Evolutionary conservation across 2,888 invertebrate genomes (phyloP), one percentile per base, ranked within the genome.

Genomic region (Germaria angustata): DNA sequence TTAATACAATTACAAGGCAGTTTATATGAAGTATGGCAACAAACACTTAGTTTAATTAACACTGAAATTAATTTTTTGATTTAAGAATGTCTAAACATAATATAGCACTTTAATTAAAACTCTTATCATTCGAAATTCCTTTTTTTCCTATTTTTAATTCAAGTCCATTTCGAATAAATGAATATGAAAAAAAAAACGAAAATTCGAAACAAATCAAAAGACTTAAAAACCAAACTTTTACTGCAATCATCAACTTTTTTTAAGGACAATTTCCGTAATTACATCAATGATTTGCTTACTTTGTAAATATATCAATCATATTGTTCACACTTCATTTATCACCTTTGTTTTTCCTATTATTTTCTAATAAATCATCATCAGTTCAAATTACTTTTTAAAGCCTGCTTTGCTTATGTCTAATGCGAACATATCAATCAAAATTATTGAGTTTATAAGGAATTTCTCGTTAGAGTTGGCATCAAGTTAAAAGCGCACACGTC

Each of bases 351-450:
- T 59, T 61, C 66, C 34, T 73, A 53, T 68, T 63, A 51, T 53
- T 76, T 80, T 65, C 39, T 63, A 81, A 81, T 81, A 76, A 81
- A 76, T 81, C 76, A 81, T 80, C 69, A 69, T 75, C 71, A 57
- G 57, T 49, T 69, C 63, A 71, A 65, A 46, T 57, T 51, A 49
- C 24, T 57, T 55, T 49, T 39, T 9, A 5, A 17, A 46, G 17
- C 28, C 28, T 46, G 46, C 3, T 46, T 49, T 65, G 8, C 7
- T 46, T 39, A 22, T 36, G 7, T 15, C 41, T 75, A 76, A 80
- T 69, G 73, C 46, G 55, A 69, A 66, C 65, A 72, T 59, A 79
- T 79, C 79, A 79, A 79, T 73, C 72, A 79, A 66, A 59, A 34
- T 46, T 36, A 20, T 59, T 36, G 32, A 66, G 24, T 65, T 68